Conservation (phyloP, 2,888 invertebrate genomes). For the Auanema freiburgensis region DNA sequence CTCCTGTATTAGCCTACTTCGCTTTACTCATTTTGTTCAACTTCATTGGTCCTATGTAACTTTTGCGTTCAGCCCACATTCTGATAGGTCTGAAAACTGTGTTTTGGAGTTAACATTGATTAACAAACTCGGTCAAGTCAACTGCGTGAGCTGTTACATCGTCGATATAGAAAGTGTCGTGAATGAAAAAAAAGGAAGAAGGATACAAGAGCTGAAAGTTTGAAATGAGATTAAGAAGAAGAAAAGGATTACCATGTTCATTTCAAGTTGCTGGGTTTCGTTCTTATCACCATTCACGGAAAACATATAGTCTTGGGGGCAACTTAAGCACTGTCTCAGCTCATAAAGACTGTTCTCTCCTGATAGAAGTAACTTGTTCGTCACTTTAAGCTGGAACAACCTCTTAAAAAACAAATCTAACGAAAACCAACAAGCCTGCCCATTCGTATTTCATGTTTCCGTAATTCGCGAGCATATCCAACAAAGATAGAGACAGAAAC, state of each 20-base stretch:
- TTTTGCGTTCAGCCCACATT: conserved; percentile 68
- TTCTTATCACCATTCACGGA: background rate
- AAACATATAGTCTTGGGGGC: conserved; percentile 73
- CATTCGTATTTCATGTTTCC: conserved; percentile 40
- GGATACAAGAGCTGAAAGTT: conserved; percentile 72
- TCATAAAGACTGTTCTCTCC: conserved; percentile 75
- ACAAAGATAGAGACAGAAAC: conserved; percentile 37
- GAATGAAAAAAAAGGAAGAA: conserved; percentile 79
- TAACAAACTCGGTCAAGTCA: conserved; percentile 69
- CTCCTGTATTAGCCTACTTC: conserved; percentile 19
- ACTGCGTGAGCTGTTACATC: conserved; percentile 70
- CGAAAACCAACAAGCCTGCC: conserved; percentile 39
- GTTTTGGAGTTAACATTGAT: background rate
- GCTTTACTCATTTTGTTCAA: conserved; percentile 61
- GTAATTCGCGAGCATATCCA: conserved; percentile 42
- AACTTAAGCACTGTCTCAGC: conserved; percentile 78
- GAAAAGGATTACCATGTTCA: background rate
- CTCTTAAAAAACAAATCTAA: background rate
- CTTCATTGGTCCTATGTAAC: conserved; percentile 68
- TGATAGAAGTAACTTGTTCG: conserved; percentile 72
- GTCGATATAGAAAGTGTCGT: conserved; percentile 80
- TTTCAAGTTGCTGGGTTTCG: background rate
- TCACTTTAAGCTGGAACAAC: conserved; percentile 44
- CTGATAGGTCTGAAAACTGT: conserved; percentile 67
- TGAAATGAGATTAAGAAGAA: background rate